Conservation (phyloP, 2,797 vertebrate species). For the Amblyraja radiata region DNA sequence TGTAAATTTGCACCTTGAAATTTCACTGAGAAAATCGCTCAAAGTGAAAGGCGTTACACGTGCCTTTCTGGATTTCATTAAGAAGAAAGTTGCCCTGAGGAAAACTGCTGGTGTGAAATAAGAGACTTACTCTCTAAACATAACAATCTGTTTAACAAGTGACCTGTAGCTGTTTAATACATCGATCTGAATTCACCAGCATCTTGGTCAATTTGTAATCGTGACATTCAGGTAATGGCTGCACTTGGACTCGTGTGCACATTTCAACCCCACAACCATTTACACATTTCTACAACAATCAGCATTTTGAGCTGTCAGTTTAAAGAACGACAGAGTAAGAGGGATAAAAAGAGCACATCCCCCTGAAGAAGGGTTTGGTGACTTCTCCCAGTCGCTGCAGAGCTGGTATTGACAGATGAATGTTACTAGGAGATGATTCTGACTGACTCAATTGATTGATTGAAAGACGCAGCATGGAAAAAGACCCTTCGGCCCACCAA, state of each 20-base stretch:
- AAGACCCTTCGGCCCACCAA: no score
- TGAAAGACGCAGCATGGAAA: no score
- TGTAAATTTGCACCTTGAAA: neutral
- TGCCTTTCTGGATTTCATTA: neutral
- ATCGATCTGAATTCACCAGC: neutral
- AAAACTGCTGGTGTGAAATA: neutral
- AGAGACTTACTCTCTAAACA: neutral
- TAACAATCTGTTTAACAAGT: neutral
- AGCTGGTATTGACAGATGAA: neutral
- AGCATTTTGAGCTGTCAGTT: neutral
- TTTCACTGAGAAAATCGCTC: neutral
- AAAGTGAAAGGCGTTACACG: neutral
- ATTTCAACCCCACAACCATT: neutral
- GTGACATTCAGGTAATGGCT: neutral
- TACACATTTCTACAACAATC: neutral
- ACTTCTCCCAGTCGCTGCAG: neutral
- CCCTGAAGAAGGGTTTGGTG: neutral
- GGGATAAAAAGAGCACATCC: neutral
- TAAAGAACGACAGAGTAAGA: neutral
- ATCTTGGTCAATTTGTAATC: neutral
- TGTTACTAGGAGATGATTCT: neutral
- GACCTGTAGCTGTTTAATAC: neutral
- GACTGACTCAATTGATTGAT: no score
- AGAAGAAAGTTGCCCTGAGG: neutral
- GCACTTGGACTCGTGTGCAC: no score